A percentile compares a stretch with the other conserved stretches of the same genome.
Conservation (phyloP, 2,113 vertebrate genomes). For the Phylloscopus trochilus region DNA sequence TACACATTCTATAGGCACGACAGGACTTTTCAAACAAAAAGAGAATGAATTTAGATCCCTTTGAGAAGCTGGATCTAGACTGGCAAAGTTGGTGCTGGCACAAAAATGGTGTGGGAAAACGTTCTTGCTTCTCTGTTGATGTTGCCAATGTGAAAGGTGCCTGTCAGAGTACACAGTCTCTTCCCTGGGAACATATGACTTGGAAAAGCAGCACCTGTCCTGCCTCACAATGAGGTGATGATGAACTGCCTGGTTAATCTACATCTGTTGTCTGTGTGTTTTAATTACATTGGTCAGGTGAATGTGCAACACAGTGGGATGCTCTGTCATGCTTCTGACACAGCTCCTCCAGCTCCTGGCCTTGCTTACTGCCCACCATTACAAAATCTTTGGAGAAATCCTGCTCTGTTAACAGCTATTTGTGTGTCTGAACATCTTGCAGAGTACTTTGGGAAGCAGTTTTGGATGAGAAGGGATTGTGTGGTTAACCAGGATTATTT, state of each 20-base stretch:
- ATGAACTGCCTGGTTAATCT: not conserved
- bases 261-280: not conserved
- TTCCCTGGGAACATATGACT: not conserved
- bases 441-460: not conserved
- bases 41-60: not conserved
- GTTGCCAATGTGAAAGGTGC: fast-evolving
- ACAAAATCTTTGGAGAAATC: not conserved
- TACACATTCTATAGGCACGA: not conserved
- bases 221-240: not conserved
- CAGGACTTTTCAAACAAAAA: not conserved
- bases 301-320: not conserved
- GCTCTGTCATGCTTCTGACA: not conserved
- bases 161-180: not conserved
- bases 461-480: not conserved
- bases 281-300: not conserved
- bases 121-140: not conserved
- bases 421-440: not conserved
- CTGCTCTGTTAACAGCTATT: not conserved
- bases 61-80: not conserved
- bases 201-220: not conserved
- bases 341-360: not conserved
- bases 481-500: not conserved
- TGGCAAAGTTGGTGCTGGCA: not conserved
- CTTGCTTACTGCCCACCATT: not conserved
- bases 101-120: not conserved